These are phyloP conservation scores for Xyliphius kryptos DNA, from an alignment of 2,113 vertebrate genomes.

Conservation along the genomic window DNA sequence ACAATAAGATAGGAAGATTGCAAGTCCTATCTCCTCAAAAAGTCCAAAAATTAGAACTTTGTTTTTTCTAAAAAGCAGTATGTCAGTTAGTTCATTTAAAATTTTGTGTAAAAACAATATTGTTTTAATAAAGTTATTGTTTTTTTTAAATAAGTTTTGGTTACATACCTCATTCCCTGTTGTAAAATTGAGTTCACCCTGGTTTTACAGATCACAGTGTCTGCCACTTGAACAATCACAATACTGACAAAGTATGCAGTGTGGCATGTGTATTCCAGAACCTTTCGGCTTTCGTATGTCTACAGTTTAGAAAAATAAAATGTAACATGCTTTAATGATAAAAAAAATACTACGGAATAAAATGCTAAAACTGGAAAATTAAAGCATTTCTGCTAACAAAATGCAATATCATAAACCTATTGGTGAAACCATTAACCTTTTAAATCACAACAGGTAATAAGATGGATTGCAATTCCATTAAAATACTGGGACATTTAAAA, in stretches of 20 bases:
- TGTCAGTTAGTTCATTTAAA: background rate
- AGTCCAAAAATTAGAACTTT: slow-evolving; percentile 71
- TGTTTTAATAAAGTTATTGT: too few species aligned
- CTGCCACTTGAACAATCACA: slow-evolving; percentile 84
- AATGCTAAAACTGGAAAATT: too few species aligned
- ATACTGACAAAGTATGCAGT: slow-evolving; percentile 87
- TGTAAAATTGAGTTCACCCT: slow-evolving; percentile 84
- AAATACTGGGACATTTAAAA: too few species aligned
- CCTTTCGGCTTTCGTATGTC: slow-evolving; percentile 87
- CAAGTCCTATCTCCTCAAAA: slow-evolving; percentile 68
- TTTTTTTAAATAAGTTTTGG: background rate
- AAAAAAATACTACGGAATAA: too few species aligned
- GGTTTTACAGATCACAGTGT: slow-evolving; percentile 89
- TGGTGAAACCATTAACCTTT: too few species aligned
- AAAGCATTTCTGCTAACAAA: too few species aligned
- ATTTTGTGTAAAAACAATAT: too few species aligned
- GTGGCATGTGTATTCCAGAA: slow-evolving; percentile 89
- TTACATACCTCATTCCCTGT: slow-evolving; percentile 85
- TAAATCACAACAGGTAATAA: too few species aligned
- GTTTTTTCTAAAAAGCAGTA: slow-evolving; percentile 52
- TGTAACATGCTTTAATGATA: background rate
- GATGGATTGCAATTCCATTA: too few species aligned
- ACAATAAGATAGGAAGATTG: slow-evolving; percentile 71
- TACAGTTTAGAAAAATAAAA: slow-evolving; percentile 37
- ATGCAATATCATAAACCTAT: too few species aligned